Evolutionary conservation across 2,113 vertebrate genomes (phyloP), one percentile per base, ranked within the genome.

Genomic region (Amazona vittata): DNA sequence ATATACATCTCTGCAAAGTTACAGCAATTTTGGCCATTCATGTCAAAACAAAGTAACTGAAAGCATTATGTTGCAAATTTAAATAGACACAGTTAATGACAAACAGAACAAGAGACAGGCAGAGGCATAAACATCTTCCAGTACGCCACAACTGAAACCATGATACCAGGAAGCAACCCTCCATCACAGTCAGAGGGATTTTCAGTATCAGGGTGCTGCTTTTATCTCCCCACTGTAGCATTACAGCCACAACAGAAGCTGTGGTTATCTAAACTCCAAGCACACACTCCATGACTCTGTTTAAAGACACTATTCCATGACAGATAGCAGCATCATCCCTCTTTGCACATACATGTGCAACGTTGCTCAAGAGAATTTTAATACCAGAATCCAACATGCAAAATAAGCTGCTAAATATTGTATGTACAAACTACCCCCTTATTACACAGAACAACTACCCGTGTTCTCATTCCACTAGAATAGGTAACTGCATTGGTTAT

Each of bases 1-100:
- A 96, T 69, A 80, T 7, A 62, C 49, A 79, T 82, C 62, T 57
- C 81, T 17, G 14, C 73, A 62, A 52, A 73, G 73, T 73, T 60
- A 87, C 68, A 95, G 69, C 81, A 11, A 41, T 93, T 94, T 35
- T 46, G 83, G 79, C 79, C 76, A 47, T 46, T 69, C 46, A 16
- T 9, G n/a, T 90, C 93, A 65, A 94, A 94, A 80, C 84, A 95
- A 80, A 93, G 63, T 9, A 31, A 69, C 31, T 39, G 52, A 60
- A 82, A 65, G 70, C 74, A 62, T 63, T 28, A 15, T 26, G 91
- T 18, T 35, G 63, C 49, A 62, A 69, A 49, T 52, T 93, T 15
- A 75, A 82, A 84, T 33, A 71, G 91, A 57, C 12, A 3, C 21
- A 88, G 80, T 26, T 57, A 59, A 77, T 53, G 63, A n/a, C 94